Evolutionary conservation across 1,140 invertebrate species (phyloP), one percentile per base, ranked within the genome.

Genomic region (Drosophila azteca): DNA sequence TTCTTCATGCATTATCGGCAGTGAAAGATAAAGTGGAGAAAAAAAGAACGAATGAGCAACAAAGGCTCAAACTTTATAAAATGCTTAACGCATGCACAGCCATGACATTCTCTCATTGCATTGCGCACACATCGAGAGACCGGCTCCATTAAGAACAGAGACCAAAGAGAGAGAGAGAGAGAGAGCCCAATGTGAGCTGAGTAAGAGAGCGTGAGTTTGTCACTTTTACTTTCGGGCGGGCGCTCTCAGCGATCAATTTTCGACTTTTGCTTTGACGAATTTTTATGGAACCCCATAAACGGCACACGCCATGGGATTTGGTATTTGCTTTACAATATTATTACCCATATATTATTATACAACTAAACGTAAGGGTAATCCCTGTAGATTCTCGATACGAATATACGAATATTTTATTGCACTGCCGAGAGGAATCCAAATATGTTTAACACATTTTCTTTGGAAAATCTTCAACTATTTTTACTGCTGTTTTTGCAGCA

Each of bases 1-100:
- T 67, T 69, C 50, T 68, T 26, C 44, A 26, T 7, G 35, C 49
- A 49, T 57, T 69, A 69, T 69, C 66, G 41, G 64, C 11, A 11
- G 11, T 24, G 43, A 13, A 50, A 24, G 11, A 9, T 46, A 57
- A 49, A 43, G 24, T 31, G 54, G 49, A 46, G 13, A 57, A 39
- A 49, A 9, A 17, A 48, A 26, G 29, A 39, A 49, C 20, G 29
- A 39, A 49, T 35, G 9, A 52, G 58, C 20, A 6, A 15, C 62
- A 31, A 67, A 53, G 11, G 41, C 50, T 41, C 43, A 49, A 49
- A 67, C 41, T 55, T 29, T 68, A 68, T 51, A 49, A 8, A 29
- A 2, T 2, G 67, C 17, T 20, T 20, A 20, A 20, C 1, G 17
- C 17, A 20, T 20, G 17, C 17, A 35, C 15, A 49, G 43, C 51